These are phyloP conservation scores for Nesoenas mayeri DNA, from an alignment of 2,113 vertebrate genomes.

Conservation along the genomic window DNA sequence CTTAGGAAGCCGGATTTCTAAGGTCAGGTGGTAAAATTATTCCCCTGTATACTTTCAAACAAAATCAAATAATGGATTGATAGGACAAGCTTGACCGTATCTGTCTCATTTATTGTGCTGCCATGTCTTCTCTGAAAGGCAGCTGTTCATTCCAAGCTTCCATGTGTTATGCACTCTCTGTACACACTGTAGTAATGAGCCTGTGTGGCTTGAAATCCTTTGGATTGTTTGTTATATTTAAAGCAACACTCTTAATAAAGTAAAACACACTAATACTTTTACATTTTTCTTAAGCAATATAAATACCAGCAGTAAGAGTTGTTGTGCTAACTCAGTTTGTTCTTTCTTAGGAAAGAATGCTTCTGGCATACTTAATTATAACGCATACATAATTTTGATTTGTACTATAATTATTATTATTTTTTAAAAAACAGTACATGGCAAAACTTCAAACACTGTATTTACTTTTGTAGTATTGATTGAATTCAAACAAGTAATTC, in stretches of 20 bases:
- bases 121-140: neutral
- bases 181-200: neutral
- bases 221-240: slow-evolving; percentile 43
- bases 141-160: slow-evolving; percentile 39
- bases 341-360: neutral
- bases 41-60: neutral
- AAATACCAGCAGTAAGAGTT: neutral
- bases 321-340: neutral
- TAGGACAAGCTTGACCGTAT: neutral
- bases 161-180: neutral
- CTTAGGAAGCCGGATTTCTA: neutral
- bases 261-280: slow-evolving; percentile 9
- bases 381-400: neutral
- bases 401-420: neutral
- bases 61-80: neutral
- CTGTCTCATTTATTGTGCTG: neutral
- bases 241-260: slow-evolving; percentile 30
- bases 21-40: neutral
- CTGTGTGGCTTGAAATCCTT: slow-evolving; percentile 16
- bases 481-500: neutral
- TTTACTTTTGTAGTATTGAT: neutral
- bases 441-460: neutral
- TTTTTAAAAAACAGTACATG: neutral
- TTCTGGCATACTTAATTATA: neutral
- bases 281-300: neutral